Percentiles rank a stretch among this genome's conserved stretches.
Conservation (phyloP, 1,140 invertebrate genomes). For the Sycophila sp. region DNA sequence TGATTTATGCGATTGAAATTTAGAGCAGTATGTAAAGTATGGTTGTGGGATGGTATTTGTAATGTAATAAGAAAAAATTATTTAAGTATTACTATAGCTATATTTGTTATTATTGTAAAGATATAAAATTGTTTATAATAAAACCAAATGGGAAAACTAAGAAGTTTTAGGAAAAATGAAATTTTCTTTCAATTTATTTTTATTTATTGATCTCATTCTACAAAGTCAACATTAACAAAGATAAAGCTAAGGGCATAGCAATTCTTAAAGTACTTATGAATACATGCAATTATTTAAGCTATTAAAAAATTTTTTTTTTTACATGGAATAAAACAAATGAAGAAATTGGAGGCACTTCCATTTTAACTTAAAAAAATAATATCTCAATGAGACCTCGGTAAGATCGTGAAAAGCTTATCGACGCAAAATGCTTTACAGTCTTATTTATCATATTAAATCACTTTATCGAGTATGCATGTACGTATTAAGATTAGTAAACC, state of each 20-base stretch:
- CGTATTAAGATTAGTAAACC: slow-evolving; percentile 31
- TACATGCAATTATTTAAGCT: slow-evolving; percentile 18
- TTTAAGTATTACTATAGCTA: slow-evolving; percentile 29
- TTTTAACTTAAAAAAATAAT: slow-evolving; percentile 48
- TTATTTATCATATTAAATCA: slow-evolving; percentile 47
- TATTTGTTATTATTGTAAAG: slow-evolving; percentile 27
- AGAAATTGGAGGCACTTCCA: slow-evolving; percentile 48
- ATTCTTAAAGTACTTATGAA: slow-evolving; percentile 9
- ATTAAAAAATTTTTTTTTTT: slow-evolving; percentile 31
- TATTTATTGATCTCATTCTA: slow-evolving; percentile 34
- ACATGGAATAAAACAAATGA: slow-evolving; percentile 44
- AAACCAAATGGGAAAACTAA: slow-evolving; percentile 30
- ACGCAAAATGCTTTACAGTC: slow-evolving; percentile 43
- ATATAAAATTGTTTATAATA: slow-evolving; percentile 39
- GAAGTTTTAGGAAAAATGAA: slow-evolving; percentile 23
- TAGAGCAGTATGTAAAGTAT: neutral
- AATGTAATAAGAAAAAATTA: slow-evolving; percentile 11
- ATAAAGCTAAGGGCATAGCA: slow-evolving; percentile 31
- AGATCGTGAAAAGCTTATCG: slow-evolving; percentile 44
- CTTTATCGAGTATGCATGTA: slow-evolving; percentile 40
- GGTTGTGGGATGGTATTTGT: slow-evolving; percentile 6
- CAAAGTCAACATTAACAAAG: slow-evolving; percentile 33
- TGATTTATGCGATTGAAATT: slow-evolving; percentile 26
- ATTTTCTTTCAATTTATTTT: slow-evolving; percentile 16
- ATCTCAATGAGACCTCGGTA: slow-evolving; percentile 40